Conservation (phyloP, 2,888 invertebrate genomes). For the Pinctada fucata region DNA sequence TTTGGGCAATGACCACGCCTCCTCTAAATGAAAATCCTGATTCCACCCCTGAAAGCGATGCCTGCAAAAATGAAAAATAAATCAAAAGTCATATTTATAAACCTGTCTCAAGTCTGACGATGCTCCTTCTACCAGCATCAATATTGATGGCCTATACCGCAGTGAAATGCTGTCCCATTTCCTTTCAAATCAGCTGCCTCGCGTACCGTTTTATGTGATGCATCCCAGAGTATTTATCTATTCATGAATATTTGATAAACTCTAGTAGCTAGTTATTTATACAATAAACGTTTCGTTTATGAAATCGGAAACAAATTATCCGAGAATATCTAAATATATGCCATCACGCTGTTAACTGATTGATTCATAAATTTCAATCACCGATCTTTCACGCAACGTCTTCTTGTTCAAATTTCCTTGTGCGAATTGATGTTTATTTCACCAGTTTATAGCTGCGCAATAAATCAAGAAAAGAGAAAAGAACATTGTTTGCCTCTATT, state of each 20-base stretch:
- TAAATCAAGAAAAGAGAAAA: too few species aligned
- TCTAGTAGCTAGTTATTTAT: slow-evolving; percentile 19
- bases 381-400: background rate
- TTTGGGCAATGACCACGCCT: too few species aligned
- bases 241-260: slow-evolving; percentile 32
- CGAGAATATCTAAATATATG: slow-evolving; percentile 30
- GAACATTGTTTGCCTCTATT: too few species aligned
- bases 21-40: too few species aligned
- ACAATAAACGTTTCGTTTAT: slow-evolving; percentile 20
- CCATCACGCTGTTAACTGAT: slow-evolving; percentile 24
- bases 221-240: slow-evolving; percentile 29
- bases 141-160: slow-evolving; percentile 26
- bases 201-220: slow-evolving; percentile 27
- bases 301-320: slow-evolving; percentile 25
- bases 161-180: slow-evolving; percentile 16
- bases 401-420: too few species aligned
- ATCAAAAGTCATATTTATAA: slow-evolving; percentile 32
- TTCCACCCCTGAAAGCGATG: background rate
- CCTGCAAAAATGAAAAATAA: slow-evolving; percentile 11
- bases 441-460: too few species aligned
- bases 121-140: slow-evolving; percentile 26
- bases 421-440: too few species aligned
- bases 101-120: slow-evolving; percentile 27
- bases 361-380: background rate
- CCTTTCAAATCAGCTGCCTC: slow-evolving; percentile 26